Evolutionary conservation across 1,140 invertebrate species (phyloP).

Genomic region (Drosophila paulistorum): DNA sequence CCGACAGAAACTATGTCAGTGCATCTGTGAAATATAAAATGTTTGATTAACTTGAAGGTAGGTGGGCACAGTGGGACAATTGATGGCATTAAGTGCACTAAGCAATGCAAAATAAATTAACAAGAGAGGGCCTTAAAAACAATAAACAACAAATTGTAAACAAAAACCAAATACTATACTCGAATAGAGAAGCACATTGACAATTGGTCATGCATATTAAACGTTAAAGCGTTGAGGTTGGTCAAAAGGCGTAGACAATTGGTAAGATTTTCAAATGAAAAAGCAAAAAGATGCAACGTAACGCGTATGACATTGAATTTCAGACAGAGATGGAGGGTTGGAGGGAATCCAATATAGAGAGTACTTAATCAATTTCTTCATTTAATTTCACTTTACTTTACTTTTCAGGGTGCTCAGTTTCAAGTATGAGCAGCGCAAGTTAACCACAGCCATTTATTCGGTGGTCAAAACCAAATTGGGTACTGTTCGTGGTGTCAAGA

Average conservation of each 20-base stretch:
- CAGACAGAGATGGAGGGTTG: not conserved
- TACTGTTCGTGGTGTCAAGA: conserved; percentile 64
- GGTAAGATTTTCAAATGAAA: conserved; percentile 52
- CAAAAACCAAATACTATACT: conserved; percentile 29
- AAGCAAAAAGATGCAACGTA: too few relatives aligned
- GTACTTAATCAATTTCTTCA: not conserved
- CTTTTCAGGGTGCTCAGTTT: conserved; percentile 66
- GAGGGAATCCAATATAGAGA: not conserved
- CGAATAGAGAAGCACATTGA: not conserved
- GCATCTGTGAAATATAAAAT: conserved; percentile 59
- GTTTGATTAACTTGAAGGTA: conserved; percentile 49
- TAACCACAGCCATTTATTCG: conserved; percentile 65
- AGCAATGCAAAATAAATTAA: conserved; percentile 43
- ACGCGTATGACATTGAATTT: too few relatives aligned
- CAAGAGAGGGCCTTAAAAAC: conserved; percentile 27
- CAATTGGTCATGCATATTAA: conserved; percentile 61
- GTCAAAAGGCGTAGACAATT: conserved; percentile 61
- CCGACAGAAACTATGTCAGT: conserved; percentile 59
- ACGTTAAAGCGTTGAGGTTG: conserved; percentile 56
- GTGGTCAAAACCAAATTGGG: conserved; percentile 66
- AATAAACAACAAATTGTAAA: conserved; percentile 40
- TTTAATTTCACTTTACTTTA: not conserved
- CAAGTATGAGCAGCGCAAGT: conserved; percentile 68
- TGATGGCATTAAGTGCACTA: conserved; percentile 58
- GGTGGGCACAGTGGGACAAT: conserved; percentile 39